phyloP scores from a whole-genome alignment of 1,140 invertebrate species.

The Rhagoletis zephyria region DNA sequence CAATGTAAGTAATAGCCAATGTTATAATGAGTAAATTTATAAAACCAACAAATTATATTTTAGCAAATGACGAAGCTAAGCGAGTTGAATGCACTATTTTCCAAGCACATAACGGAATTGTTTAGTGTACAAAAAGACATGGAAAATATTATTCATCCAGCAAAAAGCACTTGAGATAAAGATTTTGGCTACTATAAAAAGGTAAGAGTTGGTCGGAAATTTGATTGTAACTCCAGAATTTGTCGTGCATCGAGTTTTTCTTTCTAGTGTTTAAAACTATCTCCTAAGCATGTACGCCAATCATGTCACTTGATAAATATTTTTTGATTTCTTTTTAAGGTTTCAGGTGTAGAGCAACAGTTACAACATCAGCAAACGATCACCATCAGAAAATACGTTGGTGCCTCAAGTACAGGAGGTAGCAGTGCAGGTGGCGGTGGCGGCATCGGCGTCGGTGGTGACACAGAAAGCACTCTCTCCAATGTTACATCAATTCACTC shows the following conservation, averaged over 20 bases:
- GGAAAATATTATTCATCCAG: constrained; percentile 71
- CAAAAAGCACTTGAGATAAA: constrained; percentile 73
- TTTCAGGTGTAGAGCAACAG: constrained; percentile 69
- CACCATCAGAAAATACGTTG: constrained; percentile 33
- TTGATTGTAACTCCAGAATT: too few relatives aligned
- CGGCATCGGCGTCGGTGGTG: constrained; percentile 54
- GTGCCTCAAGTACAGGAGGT: neutral
- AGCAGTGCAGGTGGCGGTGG: constrained; percentile 16
- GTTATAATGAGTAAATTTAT: constrained; percentile 2
- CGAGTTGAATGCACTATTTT: constrained; percentile 69
- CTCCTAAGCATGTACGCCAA: neutral
- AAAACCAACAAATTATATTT: constrained; percentile 1
- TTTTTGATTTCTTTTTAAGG: constrained; percentile 58
- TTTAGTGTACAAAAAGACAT: constrained; percentile 77
- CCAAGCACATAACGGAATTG: constrained; percentile 68
- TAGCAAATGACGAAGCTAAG: constrained; percentile 69
- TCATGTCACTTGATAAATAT: neutral
- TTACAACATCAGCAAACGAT: constrained; percentile 41
- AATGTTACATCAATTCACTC: constrained; percentile 72
- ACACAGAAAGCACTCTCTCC: constrained; percentile 72
- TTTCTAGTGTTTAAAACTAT: too few relatives aligned
- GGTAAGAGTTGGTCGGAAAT: constrained; percentile 56
- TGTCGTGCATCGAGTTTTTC: too few relatives aligned
- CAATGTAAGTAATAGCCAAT: constrained; percentile 61
- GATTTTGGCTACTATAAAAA: constrained; percentile 67